Evolutionary conservation across 2,797 vertebrate species (phyloP), one percentile per base, ranked within the genome.

Genomic region (Pogonophryne albipinna): DNA sequence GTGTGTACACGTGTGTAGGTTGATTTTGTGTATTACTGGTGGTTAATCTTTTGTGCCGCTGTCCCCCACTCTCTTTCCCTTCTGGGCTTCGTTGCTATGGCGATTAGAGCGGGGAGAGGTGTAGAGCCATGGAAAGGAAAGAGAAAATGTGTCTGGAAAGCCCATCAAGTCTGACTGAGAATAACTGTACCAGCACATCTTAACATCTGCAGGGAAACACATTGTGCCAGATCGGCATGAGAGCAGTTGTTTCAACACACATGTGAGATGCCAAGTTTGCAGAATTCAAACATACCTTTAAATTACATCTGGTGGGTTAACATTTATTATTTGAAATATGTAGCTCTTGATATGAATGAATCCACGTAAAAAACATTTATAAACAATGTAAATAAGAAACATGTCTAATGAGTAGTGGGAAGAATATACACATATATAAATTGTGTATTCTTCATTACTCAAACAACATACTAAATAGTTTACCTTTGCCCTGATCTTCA

Each of bases 51-150:
- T 88, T 89, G 84, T 92, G 79, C 19, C 71, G 80, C 85, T 86
- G 80, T 91, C 86, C 79, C 83, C 92, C 77, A 74, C 78, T 84
- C 69, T 76, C 72, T 79, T 81, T 90, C 87, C 86, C 86, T 86
- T 88, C 80, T 87, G 92, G 91, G 85, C 89, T 93, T 87, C 77
- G 95, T 96, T 96, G 92, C 94, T 91, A 95, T 95, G 93, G 93
- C 57, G 79, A 95, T 93, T 66, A 66, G 85, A 85, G 78, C 69
- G 80, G 72, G 82, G 90, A 85, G 87, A 90, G 87, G 76, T 75
- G 66, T 56, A 85, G 87, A 90, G 89, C 83, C 66, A 88, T 81
- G 86, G 88, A 88, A 90, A 90, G 84, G 87, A 93, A 91, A 87
- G 80, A 90, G 84, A 91, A 87, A 87, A 84, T 86, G 89, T 77